These are phyloP conservation scores for Anseranas semipalmata DNA, from an alignment of 2,113 vertebrate species.

Conservation along the genomic window DNA sequence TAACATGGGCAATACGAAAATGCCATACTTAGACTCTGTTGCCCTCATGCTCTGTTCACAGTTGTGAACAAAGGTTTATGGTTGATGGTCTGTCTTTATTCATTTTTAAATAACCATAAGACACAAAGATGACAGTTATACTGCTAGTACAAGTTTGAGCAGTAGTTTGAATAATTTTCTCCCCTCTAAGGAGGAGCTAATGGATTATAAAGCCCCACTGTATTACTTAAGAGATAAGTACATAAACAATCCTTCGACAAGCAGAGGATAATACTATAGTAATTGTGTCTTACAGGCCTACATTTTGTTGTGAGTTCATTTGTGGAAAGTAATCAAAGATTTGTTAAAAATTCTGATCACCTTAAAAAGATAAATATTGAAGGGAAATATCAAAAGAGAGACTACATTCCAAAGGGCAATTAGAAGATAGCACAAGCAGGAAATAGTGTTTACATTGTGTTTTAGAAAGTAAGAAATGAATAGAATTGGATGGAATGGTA, in stretches of 20 bases:
- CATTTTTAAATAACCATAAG: background rate
- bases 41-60: background rate
- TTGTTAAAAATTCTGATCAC: background rate
- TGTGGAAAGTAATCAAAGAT: background rate
- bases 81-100: background rate
- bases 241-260: background rate
- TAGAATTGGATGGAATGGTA: rapidly evolving
- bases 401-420: background rate
- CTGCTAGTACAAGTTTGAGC: background rate
- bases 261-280: background rate
- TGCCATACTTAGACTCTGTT: background rate
- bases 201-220: background rate
- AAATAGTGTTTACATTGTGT: background rate
- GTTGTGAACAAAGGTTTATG: background rate
- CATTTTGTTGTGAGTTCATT: background rate
- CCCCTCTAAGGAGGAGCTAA: background rate
- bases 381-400: background rate
- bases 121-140: background rate
- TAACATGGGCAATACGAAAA: background rate
- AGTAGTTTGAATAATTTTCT: background rate
- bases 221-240: background rate
- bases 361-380: background rate
- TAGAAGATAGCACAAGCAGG: background rate
- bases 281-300: background rate
- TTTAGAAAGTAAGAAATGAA: background rate